Conservation (phyloP, 2,797 vertebrate genomes). For the Hozukius guyotensis region DNA sequence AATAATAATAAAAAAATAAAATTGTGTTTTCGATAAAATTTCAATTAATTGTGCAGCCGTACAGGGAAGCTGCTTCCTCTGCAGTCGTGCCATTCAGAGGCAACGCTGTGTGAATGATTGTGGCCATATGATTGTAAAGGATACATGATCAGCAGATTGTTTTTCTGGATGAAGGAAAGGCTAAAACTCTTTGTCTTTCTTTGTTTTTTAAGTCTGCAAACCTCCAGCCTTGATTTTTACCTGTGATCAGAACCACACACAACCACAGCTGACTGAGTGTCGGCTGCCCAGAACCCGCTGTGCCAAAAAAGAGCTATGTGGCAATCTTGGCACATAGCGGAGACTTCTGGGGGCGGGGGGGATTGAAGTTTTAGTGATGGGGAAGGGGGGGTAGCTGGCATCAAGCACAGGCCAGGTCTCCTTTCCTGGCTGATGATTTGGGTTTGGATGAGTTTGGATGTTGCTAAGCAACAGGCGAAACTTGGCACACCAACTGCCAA, state of each 20-base stretch:
- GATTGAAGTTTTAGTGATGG: constrained; percentile 52
- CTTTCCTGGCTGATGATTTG: constrained; percentile 78
- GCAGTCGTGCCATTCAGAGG: not conserved
- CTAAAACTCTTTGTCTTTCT: constrained; percentile 1
- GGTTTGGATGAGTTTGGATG: constrained; percentile 83
- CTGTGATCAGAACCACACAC: constrained; percentile 56
- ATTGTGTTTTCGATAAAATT: too few relatives aligned
- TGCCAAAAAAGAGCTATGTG: constrained; percentile 59
- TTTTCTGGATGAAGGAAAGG: constrained; percentile 13
- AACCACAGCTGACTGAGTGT: constrained; percentile 57
- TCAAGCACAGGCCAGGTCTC: constrained; percentile 62
- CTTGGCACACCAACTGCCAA: constrained; percentile 78
- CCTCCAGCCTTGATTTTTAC: constrained; percentile 42
- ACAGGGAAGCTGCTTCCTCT: not conserved
- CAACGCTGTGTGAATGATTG: not conserved
- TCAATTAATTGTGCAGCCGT: too few relatives aligned
- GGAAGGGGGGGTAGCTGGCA: constrained; percentile 59
- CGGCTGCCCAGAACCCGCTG: constrained; percentile 42
- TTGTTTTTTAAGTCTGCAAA: constrained; percentile 26
- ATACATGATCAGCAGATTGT: not conserved
- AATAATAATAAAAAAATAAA: too few relatives aligned
- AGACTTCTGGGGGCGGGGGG: constrained; percentile 38
- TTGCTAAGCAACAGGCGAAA: constrained; percentile 87
- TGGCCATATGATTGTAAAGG: not conserved
- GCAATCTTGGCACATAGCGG: constrained; percentile 62